These are phyloP conservation scores for Lypha dubia DNA, from an alignment of 2,888 invertebrate genomes.

Conservation along the genomic window DNA sequence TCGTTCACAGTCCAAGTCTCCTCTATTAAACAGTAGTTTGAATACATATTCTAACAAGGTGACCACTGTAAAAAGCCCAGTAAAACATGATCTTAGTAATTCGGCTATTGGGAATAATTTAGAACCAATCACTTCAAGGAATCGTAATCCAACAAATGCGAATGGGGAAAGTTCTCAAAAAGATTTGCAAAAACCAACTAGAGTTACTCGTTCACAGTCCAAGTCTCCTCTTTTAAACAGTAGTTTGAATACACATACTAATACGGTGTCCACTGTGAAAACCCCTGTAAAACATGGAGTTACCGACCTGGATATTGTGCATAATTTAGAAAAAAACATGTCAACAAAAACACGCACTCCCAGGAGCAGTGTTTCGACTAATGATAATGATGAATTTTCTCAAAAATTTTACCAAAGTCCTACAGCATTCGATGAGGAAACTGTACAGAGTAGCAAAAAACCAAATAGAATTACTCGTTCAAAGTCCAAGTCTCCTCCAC, in stretches of 20 bases:
- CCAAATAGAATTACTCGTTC: constrained; percentile 68
- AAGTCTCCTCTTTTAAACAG: constrained; percentile 70
- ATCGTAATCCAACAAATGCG: constrained; percentile 68
- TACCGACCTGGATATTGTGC: too few species aligned
- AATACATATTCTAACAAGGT: constrained; percentile 63
- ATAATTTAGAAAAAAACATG: too few species aligned
- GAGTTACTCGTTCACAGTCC: constrained; percentile 72
- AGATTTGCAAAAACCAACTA: constrained; percentile 18
- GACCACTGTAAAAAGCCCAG: constrained; percentile 73
- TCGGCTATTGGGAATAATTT: constrained; percentile 66
- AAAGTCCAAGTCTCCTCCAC: constrained; percentile 72
- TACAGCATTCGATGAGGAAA: constrained; percentile 66
- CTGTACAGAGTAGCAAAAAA: constrained; percentile 19
- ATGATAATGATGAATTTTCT: too few species aligned
- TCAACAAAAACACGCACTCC: too few species aligned
- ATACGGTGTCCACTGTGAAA: too few species aligned
- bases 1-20: too few species aligned
- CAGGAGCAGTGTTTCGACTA: too few species aligned
- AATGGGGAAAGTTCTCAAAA: constrained; percentile 64
- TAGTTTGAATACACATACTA: not conserved
- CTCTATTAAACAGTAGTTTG: too few species aligned
- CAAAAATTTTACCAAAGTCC: too few species aligned
- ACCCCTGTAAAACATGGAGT: too few species aligned
- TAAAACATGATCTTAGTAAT: constrained; percentile 42
- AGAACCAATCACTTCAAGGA: constrained; percentile 74